Base-by-base conservation (phyloP, 2,888 invertebrate species). In the Eucera pruinosa region DNA sequence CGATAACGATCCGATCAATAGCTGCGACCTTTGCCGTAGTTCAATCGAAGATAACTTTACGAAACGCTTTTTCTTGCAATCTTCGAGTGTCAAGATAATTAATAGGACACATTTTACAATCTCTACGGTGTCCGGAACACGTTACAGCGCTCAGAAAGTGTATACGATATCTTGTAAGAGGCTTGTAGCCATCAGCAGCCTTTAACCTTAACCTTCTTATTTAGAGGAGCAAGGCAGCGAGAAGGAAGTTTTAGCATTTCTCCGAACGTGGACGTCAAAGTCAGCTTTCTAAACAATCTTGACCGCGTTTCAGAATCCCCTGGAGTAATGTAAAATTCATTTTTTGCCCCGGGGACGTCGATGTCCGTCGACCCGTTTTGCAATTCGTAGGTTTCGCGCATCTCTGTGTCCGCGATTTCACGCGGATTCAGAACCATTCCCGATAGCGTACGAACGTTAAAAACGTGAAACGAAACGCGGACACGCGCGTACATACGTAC, bases 251-350 rank as follows among this genome's bases (percentile, higher is more conserved):
- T 74, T 25, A 58, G 39, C 57, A 39, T 72, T 72, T 74, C 74
- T 23, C 73, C 48, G 47, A 67, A 54, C n/a, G 50, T 33, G 39
- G 47, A n/a, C 54, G 11, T 54, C 15, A 20, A 61, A 48, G 30
- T 39, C 74, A 57, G 50, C 74, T 74, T 74, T 74, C 74, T 72
- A 72, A 72, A 64, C 74, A 72, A 72, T 74, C 72, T 64, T 74
- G 73, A 11, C 72, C 74, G 72, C 74, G 57, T 74, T 73, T 54
- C 1, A 27, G 43, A 36, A 57, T 58, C 64, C 45, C 57, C 64
- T n/a, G 43, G 18, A 52, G 62, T 73, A 50, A 72, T 52, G 73
- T 74, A 72, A 74, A 74, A 72, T 72, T 72, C 50, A 72, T 72
- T 74, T 72, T 71, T 74, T 39, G 3, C 11, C 41, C 36, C n/a